These are phyloP conservation scores for Phalanger gymnotis DNA, from an alignment of 2,797 vertebrate genomes.

Conservation along the genomic window DNA sequence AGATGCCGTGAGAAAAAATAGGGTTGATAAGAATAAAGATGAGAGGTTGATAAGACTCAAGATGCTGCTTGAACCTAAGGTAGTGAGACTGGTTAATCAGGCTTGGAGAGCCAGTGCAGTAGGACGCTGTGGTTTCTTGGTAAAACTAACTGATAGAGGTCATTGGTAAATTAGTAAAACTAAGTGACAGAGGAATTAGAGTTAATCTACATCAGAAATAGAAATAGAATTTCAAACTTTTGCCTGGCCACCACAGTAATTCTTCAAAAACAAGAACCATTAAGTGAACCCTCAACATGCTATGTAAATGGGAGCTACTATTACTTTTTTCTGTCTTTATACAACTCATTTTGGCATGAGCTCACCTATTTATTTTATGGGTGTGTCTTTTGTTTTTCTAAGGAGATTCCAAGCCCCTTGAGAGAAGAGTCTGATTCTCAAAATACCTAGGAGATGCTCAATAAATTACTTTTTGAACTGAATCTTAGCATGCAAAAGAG, in stretches of 20 bases:
- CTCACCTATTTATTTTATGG: background rate
- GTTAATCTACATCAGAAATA: background rate
- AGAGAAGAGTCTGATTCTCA: background rate
- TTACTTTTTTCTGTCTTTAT: background rate
- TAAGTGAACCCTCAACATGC: background rate
- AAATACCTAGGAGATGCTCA: background rate
- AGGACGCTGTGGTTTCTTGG: background rate
- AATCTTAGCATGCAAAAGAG: background rate
- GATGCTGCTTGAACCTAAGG: background rate
- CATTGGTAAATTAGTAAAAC: background rate
- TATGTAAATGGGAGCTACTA: background rate
- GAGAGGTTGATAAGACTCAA: background rate
- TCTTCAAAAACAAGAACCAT: background rate
- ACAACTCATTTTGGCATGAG: background rate
- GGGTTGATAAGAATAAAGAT: background rate
- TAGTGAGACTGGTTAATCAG: background rate
- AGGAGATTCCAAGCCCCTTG: background rate
- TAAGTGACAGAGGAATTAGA: background rate
- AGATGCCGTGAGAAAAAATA: background rate
- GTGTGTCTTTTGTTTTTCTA: background rate
- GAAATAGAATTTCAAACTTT: background rate
- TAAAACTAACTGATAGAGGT: background rate
- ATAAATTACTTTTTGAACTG: background rate
- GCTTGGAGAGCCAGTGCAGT: background rate
- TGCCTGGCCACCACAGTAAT: background rate